phyloP scores from a whole-genome alignment of 1,140 invertebrate species.

The Drosophila pachea region DNA sequence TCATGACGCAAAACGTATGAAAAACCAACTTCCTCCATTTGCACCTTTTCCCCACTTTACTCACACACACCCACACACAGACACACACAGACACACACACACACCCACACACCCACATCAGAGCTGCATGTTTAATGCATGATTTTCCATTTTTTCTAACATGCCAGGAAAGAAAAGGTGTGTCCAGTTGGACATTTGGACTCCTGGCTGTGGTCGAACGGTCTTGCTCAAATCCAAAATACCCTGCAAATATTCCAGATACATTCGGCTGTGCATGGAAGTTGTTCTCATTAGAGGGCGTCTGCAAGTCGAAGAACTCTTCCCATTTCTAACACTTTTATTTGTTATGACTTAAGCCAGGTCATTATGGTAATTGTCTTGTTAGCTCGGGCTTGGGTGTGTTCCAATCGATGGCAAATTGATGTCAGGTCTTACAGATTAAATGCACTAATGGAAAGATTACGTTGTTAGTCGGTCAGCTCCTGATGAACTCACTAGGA shows the following conservation, averaged over 20 bases:
- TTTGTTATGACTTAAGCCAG: constrained; percentile 25
- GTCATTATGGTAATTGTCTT: constrained; percentile 54
- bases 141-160: constrained; percentile 40
- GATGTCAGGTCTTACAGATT: constrained; percentile 15
- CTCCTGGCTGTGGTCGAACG: neutral
- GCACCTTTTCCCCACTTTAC: constrained; percentile 23
- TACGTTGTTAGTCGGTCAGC: constrained; percentile 5
- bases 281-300: neutral
- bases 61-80: constrained; percentile 2
- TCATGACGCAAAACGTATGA: constrained; percentile 53
- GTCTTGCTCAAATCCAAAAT: constrained; percentile 26
- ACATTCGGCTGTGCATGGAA: no score
- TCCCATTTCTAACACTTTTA: neutral
- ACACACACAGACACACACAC: constrained; percentile 11
- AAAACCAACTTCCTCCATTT: constrained; percentile 29
- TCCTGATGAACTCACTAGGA: neutral
- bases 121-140: constrained; percentile 51
- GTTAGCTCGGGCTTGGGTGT: constrained; percentile 32
- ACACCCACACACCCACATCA: neutral
- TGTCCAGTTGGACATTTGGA: constrained; percentile 19
- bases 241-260: neutral
- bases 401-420: constrained; percentile 30
- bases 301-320: neutral
- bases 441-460: constrained; percentile 32
- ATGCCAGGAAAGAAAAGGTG: constrained; percentile 4